Evolutionary conservation across 2,797 vertebrate species (phyloP).

Genomic region (Cossypha niveicapilla): DNA sequence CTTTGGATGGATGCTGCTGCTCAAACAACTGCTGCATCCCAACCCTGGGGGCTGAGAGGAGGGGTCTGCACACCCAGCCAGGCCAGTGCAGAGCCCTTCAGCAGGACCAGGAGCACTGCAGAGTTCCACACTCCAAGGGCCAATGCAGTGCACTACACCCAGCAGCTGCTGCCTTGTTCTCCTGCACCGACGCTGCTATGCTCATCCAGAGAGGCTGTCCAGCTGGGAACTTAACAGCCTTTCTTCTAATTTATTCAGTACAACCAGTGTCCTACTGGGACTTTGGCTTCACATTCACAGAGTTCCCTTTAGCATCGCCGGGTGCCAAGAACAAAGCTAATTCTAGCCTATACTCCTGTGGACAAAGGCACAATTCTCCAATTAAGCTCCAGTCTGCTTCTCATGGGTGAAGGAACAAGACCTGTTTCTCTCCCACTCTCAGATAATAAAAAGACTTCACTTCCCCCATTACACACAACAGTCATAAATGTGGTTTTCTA

Average conservation of each 20-base stretch:
- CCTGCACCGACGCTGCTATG: neutral
- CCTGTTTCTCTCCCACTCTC: neutral
- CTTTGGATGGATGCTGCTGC: neutral
- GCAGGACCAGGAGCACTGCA: neutral
- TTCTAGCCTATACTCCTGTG: neutral
- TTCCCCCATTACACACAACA: neutral
- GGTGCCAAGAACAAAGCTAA: slow-evolving; percentile 20
- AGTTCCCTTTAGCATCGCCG: neutral
- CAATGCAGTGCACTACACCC: neutral
- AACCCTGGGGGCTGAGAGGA: neutral
- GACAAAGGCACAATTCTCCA: neutral
- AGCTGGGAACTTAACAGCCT: neutral
- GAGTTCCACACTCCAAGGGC: neutral
- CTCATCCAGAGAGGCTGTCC: neutral
- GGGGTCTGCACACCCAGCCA: neutral
- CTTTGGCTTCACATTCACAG: neutral
- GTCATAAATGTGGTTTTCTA: slow-evolving; percentile 8
- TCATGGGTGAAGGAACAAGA: neutral
- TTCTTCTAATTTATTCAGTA: neutral
- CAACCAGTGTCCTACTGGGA: neutral
- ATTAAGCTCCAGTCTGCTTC: neutral
- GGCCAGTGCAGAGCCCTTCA: neutral
- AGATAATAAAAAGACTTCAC: neutral
- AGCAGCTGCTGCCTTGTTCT: neutral
- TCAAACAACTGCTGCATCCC: neutral